These are phyloP conservation scores for Protophormia terraenovae DNA, from an alignment of 2,888 invertebrate genomes.

Conservation along the genomic window DNA sequence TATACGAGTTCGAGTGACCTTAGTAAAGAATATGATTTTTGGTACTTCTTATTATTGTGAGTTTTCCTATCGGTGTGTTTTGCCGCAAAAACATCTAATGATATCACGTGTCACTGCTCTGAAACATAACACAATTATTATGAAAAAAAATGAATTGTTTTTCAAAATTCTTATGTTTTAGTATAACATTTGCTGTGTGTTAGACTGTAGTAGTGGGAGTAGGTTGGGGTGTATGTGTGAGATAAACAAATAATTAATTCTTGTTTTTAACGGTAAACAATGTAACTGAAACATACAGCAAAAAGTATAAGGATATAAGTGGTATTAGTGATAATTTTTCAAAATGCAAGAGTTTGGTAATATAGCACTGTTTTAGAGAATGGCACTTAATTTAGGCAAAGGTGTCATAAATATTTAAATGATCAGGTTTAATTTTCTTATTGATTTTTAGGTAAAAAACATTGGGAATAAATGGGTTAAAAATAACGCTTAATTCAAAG, in stretches of 20 bases:
- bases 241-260: conserved; percentile 74
- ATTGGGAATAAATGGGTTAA: no score
- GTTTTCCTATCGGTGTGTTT: not conserved
- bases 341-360: no score
- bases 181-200: not conserved
- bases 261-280: conserved; percentile 60
- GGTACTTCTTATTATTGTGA: not conserved
- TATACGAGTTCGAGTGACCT: not conserved
- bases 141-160: not conserved
- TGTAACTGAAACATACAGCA: not conserved
- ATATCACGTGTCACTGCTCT: conserved; percentile 60
- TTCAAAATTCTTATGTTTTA: not conserved
- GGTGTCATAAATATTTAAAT: no score
- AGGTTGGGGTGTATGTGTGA: not conserved
- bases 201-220: not conserved
- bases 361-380: no score
- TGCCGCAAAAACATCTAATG: not conserved
- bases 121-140: conserved; percentile 16
- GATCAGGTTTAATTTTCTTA: no score
- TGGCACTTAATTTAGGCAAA: no score
- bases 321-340: no score
- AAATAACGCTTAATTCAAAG: no score
- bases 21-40: not conserved
- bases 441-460: no score
- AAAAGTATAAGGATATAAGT: not conserved